phyloP scores from a whole-genome alignment of 2,797 vertebrate genomes.

The Alauda arvensis region DNA sequence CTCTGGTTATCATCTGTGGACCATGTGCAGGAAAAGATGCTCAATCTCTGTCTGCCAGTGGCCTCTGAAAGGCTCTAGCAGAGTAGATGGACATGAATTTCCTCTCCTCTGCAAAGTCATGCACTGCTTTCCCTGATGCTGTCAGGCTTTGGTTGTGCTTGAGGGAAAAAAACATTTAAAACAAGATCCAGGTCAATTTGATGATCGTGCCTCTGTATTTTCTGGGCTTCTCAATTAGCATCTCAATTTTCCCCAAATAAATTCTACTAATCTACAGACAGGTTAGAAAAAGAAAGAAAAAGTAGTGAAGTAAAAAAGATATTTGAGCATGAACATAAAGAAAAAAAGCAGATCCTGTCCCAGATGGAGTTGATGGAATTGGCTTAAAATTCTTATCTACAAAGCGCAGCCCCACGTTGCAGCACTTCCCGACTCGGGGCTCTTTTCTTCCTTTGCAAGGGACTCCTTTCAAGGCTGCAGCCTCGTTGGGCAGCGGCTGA shows the following conservation, averaged over 20 bases:
- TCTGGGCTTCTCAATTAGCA: not conserved
- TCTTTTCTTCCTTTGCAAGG: too few relatives aligned
- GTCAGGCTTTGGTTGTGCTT: not conserved
- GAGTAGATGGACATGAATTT: not conserved
- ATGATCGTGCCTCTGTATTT: not conserved
- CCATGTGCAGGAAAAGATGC: not conserved
- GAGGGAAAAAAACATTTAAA: not conserved
- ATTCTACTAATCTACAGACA: not conserved
- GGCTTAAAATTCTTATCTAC: not conserved
- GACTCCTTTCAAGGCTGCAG: too few relatives aligned
- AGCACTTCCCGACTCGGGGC: too few relatives aligned
- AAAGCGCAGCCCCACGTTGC: too few relatives aligned
- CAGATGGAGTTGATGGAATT: not conserved
- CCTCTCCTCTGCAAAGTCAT: not conserved
- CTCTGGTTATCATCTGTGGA: too few relatives aligned
- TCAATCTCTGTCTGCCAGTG: not conserved
- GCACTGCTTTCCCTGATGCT: not conserved
- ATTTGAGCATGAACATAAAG: not conserved
- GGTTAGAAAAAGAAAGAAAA: not conserved
- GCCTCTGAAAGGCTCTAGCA: not conserved
- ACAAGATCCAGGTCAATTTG: not conserved
- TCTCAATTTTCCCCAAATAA: not conserved
- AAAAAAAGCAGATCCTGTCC: conserved; percentile 1
- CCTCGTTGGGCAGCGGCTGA: too few relatives aligned
- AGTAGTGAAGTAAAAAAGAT: not conserved